These are phyloP conservation scores for Rhabditoides inermis DNA, from an alignment of 2,888 invertebrate genomes.

Conservation along the genomic window DNA sequence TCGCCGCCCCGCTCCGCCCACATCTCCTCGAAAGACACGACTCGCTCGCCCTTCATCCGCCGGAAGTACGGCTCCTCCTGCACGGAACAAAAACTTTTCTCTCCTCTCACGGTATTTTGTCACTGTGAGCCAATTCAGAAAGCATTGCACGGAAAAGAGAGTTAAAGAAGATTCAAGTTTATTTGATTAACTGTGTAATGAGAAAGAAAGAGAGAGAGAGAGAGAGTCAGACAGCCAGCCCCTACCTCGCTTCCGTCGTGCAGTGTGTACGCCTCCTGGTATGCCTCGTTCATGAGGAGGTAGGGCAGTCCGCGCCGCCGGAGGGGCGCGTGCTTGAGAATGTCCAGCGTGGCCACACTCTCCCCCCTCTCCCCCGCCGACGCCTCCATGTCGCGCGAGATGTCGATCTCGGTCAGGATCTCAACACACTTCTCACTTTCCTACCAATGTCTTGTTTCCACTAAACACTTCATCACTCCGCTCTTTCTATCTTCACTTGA, in stretches of 20 bases:
- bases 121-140: too few species aligned
- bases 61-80: slow-evolving; percentile 33
- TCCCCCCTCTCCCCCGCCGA: background rate
- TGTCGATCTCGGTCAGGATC: slow-evolving; percentile 29
- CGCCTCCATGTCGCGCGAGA: slow-evolving; percentile 13
- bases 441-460: background rate
- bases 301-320: slow-evolving; percentile 52
- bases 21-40: slow-evolving; percentile 14
- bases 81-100: too few species aligned
- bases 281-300: slow-evolving; percentile 53
- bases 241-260: slow-evolving; percentile 51
- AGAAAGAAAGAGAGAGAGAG: too few species aligned
- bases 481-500: too few species aligned
- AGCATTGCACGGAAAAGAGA: too few species aligned
- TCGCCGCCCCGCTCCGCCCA: slow-evolving; percentile 20
- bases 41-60: slow-evolving; percentile 18
- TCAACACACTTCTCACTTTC: slow-evolving; percentile 3
- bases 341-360: background rate
- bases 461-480: too few species aligned
- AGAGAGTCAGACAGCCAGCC: too few species aligned
- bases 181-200: too few species aligned
- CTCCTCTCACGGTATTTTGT: too few species aligned
- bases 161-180: too few species aligned
- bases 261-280: slow-evolving; percentile 53
- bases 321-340: slow-evolving; percentile 16